Conservation (phyloP, 2,797 vertebrate genomes). For the Babyrousa celebensis region DNA sequence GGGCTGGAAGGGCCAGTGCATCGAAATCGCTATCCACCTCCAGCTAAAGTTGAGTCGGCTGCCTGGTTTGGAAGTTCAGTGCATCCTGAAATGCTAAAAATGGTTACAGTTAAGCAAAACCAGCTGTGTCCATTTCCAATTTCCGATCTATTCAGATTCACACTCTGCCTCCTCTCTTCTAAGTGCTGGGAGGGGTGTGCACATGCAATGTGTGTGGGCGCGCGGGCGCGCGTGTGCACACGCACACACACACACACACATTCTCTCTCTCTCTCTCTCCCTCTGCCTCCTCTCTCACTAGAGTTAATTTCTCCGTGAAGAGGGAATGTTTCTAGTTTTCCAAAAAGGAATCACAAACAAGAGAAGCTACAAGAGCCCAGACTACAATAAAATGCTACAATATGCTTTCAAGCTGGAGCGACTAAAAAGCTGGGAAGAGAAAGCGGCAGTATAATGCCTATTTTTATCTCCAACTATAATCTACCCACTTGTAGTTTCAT, state of each 20-base stretch:
- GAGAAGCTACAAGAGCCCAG: constrained; percentile 60
- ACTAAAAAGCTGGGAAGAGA: constrained; percentile 70
- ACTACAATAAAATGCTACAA: constrained; percentile 78
- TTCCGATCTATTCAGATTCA: constrained; percentile 80
- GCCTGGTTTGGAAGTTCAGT: constrained; percentile 55
- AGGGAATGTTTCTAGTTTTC: constrained; percentile 78
- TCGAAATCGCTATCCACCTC: background rate
- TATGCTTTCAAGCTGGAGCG: constrained; percentile 75
- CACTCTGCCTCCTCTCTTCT: constrained; percentile 63
- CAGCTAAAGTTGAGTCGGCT: constrained; percentile 65
- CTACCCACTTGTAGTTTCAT: constrained; percentile 75
- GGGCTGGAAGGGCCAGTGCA: background rate
- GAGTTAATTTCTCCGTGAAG: background rate
- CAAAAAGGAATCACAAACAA: constrained; percentile 75
- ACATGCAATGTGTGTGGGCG: no score
- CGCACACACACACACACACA: background rate
- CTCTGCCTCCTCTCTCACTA: background rate
- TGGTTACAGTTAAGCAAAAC: constrained; percentile 79
- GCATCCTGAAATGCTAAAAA: constrained; percentile 74
- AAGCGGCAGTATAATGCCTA: constrained; percentile 71
- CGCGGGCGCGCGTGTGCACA: background rate
- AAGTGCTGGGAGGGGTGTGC: constrained; percentile 37
- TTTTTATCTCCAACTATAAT: constrained; percentile 86
- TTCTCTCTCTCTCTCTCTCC: background rate
- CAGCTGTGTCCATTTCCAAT: constrained; percentile 77